Base-by-base conservation (phyloP, 2,888 invertebrate genomes). In the Xylota segnis region DNA sequence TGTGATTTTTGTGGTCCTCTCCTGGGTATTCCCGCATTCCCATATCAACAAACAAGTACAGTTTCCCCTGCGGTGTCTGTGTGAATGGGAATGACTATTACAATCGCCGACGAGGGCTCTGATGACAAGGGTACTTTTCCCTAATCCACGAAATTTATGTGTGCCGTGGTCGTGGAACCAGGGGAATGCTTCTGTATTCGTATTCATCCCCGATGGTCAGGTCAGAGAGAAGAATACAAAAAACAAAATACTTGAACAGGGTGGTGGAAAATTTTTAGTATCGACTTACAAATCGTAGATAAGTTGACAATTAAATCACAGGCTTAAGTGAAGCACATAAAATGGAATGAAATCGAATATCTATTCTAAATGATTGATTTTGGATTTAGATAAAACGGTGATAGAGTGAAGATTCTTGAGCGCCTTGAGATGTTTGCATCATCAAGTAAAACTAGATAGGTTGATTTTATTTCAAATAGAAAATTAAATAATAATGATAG, bases 21-120 rank as follows among this genome's bases (percentile, higher is more conserved):
- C 52, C 84, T 63, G 75, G 81, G 59, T 84, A 81, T 75, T 54
- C 79, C 78, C 68, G 40, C 61, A 82, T 75, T 68, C 81, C 32
- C 34, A 52, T 32, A 61, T 2, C 50, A 54, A 29, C 52, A 23
- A 23, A 23, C n/a, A 50, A 59, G 61, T 72, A 61, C 72, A 63
- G 74, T 63, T 74, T 61, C 40, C 29, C 29, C 47, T 50, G 45
- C 14, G 10, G 50, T 23, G 29, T 14, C 4, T 54, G 32, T 70
- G 70, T 16, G 59, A 12, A 47, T 12, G 68, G 9, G 70, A 0
- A 58, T 66, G 65, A 65, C 45, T 32, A 61, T 23, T 32, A 43
- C 23, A 32, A 63, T 34, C 40, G 18, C 3, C 71, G 27, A 14
- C 58, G 47, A 76, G 68, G 50, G 43, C 50, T 23, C 23, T 68